A percentile compares a stretch with the other conserved stretches of the same genome.
phyloP scores from a whole-genome alignment of 2,888 invertebrate genomes.

The Rhagium mordax region DNA sequence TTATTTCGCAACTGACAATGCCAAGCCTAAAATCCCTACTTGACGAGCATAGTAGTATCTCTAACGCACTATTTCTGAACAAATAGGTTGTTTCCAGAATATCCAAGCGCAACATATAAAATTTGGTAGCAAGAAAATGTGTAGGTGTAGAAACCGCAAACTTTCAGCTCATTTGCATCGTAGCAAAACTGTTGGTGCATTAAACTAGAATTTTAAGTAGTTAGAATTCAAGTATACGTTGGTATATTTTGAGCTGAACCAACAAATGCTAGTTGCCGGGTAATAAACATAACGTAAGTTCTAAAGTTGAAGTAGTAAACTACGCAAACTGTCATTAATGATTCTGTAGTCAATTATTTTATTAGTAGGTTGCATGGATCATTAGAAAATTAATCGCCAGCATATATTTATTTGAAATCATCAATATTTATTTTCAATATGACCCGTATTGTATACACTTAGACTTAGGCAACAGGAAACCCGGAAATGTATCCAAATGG shows the following conservation, averaged over 20 bases:
- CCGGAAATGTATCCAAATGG: too few species aligned
- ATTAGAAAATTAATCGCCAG: not conserved
- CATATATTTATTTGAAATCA: too few species aligned
- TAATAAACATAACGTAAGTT: conserved; percentile 28
- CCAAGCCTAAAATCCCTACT: too few species aligned
- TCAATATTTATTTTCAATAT: too few species aligned
- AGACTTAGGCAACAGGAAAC: too few species aligned
- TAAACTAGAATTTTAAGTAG: conserved; percentile 31
- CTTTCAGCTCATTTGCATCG: conserved; percentile 22
- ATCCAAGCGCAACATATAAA: not conserved
- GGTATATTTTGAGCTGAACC: conserved; percentile 20
- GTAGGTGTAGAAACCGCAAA: conserved; percentile 11
- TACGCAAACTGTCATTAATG: conserved; percentile 24
- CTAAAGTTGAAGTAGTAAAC: conserved; percentile 16
- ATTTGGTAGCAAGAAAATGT: not conserved
- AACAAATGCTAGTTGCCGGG: conserved; percentile 14
- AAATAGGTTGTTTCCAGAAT: not conserved
- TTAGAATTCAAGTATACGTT: conserved; percentile 14
- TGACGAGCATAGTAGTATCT: too few species aligned
- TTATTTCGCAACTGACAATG: too few species aligned
- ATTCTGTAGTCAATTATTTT: conserved; percentile 19
- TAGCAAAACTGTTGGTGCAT: conserved; percentile 26
- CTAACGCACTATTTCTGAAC: not conserved
- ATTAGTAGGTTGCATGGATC: not conserved
- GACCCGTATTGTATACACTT: too few species aligned